A percentile compares a stretch with the other conserved stretches of the same genome.
phyloP scores from a whole-genome alignment of 2,888 invertebrate genomes.

The Lasioglossum morio region DNA sequence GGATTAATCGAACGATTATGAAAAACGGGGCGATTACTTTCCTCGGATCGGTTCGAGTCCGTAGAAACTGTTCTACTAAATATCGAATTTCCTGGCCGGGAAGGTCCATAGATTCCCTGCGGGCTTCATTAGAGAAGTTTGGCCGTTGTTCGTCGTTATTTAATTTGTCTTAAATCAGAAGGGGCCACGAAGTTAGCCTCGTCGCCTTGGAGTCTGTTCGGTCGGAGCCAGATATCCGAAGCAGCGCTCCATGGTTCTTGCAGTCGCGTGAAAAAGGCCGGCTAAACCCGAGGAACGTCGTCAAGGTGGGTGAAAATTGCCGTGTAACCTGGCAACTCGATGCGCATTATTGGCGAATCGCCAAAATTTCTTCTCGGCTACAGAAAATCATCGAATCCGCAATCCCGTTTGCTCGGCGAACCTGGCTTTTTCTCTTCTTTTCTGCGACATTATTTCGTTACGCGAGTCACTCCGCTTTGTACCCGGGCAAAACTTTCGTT shows the following conservation, averaged over 20 bases:
- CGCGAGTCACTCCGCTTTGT: background rate
- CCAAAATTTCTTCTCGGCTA: constrained; percentile 27
- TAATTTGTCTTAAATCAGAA: constrained; percentile 30
- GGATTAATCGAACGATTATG: background rate
- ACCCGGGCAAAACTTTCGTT: background rate
- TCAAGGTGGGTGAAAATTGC: constrained; percentile 40
- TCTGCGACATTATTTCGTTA: background rate
- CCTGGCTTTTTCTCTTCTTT: background rate
- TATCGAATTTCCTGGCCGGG: background rate
- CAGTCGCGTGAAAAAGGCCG: constrained; percentile 1
- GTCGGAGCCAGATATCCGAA: background rate
- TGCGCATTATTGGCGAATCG: constrained; percentile 35
- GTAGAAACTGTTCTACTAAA: background rate
- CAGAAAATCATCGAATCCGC: background rate
- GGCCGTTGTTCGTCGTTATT: constrained; percentile 15
- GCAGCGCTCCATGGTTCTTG: background rate
- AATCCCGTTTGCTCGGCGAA: background rate
- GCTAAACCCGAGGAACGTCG: background rate
- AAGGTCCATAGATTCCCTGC: constrained; percentile 19
- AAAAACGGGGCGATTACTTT: background rate
- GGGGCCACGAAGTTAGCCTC: background rate
- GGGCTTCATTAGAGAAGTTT: constrained; percentile 10
- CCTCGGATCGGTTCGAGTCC: background rate
- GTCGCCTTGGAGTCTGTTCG: constrained; percentile 3
- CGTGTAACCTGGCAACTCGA: constrained; percentile 18